Evolutionary conservation across 2,797 vertebrate species (phyloP).

Genomic region (Gymnopithys bicolor): DNA sequence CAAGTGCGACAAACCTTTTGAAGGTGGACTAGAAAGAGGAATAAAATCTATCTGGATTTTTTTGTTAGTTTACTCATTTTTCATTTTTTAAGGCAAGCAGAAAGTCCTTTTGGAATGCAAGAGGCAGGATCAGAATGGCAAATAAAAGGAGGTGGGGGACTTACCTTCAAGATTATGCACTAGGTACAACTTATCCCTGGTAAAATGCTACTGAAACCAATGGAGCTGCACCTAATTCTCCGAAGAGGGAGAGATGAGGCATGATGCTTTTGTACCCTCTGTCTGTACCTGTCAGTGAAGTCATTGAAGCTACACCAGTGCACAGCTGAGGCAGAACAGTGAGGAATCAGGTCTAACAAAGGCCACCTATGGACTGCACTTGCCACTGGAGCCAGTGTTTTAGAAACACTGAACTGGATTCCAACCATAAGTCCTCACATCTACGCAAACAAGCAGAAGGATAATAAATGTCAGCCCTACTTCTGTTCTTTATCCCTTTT

Average conservation of each 20-base stretch:
- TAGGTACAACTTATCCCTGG: not conserved
- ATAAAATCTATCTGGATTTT: not conserved
- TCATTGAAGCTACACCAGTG: not conserved
- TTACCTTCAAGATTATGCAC: not conserved
- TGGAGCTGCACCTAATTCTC: not conserved
- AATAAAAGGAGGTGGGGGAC: not conserved
- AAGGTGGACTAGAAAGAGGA: not conserved
- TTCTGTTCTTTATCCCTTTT: not conserved
- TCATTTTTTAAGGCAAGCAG: slow-evolving; percentile 51
- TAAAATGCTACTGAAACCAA: slow-evolving; percentile 2
- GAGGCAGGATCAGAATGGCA: slow-evolving; percentile 1
- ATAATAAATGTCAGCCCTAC: not conserved
- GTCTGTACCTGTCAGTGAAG: not conserved
- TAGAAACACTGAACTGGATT: not conserved
- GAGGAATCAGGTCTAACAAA: not conserved
- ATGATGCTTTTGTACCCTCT: not conserved
- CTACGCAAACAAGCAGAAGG: not conserved
- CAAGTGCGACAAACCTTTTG: slow-evolving; percentile 2
- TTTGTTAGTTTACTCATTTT: slow-evolving; percentile 17
- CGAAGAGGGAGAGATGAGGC: not conserved
- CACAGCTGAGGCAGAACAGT: not conserved
- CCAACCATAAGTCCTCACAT: not conserved
- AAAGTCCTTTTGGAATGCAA: slow-evolving; percentile 42
- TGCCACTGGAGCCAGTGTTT: not conserved
- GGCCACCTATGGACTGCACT: not conserved